Conservation (phyloP, 2,797 vertebrate species). For the Ctenosaura bakeri region DNA sequence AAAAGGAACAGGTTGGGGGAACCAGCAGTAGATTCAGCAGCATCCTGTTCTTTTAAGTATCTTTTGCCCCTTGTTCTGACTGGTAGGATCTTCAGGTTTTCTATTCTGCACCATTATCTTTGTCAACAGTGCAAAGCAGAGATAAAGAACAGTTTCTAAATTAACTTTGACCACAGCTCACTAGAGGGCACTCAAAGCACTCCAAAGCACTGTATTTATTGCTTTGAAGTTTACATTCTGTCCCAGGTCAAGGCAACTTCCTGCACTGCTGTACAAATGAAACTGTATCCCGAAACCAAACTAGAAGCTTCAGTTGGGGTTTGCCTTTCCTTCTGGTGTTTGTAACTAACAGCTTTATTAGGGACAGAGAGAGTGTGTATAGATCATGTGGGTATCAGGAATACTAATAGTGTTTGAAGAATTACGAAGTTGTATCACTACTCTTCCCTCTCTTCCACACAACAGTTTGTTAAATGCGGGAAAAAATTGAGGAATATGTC, state of each 20-base stretch:
- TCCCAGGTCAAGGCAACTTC: neutral
- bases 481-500: neutral
- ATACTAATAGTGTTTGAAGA: neutral
- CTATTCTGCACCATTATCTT: neutral
- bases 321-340: neutral
- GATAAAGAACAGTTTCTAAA: neutral
- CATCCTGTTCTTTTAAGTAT: neutral
- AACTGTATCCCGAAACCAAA: neutral
- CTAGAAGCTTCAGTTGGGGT: neutral
- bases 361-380: neutral
- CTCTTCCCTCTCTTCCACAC: neutral
- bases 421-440: neutral
- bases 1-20: neutral
- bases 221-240: neutral
- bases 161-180: conserved; percentile 4
- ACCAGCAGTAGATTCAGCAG: neutral
- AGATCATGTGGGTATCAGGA: neutral
- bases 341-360: neutral
- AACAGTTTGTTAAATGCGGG: neutral
- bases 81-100: neutral
- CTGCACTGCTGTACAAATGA: no score
- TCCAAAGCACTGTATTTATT: neutral
- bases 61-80: neutral
- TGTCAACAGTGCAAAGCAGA: neutral
- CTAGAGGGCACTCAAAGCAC: conserved; percentile 13